phyloP scores from a whole-genome alignment of 2,113 vertebrate genomes.

The human (Homo sapiens) region DNA sequence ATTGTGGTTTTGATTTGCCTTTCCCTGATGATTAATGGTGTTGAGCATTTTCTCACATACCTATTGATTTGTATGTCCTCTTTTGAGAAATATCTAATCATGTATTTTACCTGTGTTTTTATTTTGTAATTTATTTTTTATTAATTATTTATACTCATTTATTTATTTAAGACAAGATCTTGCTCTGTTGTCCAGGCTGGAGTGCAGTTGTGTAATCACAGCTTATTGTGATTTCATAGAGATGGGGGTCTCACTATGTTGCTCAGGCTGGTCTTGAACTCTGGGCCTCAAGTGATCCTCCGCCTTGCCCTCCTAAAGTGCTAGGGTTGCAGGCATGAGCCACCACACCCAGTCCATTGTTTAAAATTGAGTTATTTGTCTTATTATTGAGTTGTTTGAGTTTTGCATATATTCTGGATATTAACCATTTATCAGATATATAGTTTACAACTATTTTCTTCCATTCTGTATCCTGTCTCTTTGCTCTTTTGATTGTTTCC shows the following conservation, averaged over 20 bases:
- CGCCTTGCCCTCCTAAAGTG: no score
- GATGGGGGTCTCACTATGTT: no score
- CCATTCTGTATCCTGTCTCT: neutral
- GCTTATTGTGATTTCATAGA: no score
- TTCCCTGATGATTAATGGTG: neutral
- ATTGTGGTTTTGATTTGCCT: neutral
- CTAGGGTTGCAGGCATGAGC: no score
- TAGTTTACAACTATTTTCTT: neutral
- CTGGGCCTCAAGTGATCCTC: no score
- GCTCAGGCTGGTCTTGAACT: no score
- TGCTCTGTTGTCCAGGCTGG: no score
- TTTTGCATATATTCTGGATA: neutral
- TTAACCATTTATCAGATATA: neutral
- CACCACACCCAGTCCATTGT: no score
- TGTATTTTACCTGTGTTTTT: neutral
- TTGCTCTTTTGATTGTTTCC: neutral
- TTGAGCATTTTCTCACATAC: neutral
- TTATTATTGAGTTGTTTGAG: neutral
- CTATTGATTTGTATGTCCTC: neutral
- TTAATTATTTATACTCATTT: no score
- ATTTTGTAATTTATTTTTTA: no score
- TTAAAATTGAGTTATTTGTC: neutral
- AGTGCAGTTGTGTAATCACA: no score
- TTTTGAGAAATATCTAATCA: neutral
- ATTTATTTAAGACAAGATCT: no score